phyloP scores from a whole-genome alignment of 2,888 invertebrate genomes.

The Autographa gamma region DNA sequence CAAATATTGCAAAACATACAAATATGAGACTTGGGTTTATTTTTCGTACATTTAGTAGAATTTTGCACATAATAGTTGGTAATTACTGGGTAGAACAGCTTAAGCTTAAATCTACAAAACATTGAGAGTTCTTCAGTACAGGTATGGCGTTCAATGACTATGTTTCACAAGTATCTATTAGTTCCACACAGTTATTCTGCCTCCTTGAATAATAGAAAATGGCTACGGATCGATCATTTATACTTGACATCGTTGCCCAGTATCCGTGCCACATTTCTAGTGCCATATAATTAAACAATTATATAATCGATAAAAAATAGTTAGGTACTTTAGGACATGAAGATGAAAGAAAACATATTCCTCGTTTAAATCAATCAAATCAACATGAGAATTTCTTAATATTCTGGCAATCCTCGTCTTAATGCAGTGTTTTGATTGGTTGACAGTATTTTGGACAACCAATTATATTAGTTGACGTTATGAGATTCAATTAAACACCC shows the following conservation, averaged over 20 bases:
- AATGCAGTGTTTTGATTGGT: too few relatives aligned
- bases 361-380: too few relatives aligned
- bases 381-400: too few relatives aligned
- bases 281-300: constrained; percentile 7
- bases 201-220: constrained; percentile 17
- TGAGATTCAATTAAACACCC: too few relatives aligned
- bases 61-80: neutral
- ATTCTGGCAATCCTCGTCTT: too few relatives aligned
- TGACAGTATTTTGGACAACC: too few relatives aligned
- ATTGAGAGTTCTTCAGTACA: neutral
- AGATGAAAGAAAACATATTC: too few relatives aligned
- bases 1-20: constrained; percentile 5
- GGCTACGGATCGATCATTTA: constrained; percentile 16
- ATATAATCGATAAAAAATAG: constrained; percentile 15
- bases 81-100: too few relatives aligned
- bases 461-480: too few relatives aligned
- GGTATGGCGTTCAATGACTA: neutral
- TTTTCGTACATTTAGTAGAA: neutral
- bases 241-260: constrained; percentile 26
- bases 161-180: neutral
- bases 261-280: neutral
- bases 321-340: neutral
- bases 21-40: neutral
- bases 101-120: too few relatives aligned
- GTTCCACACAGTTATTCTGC: neutral